A percentile compares a stretch with the other conserved stretches of the same genome.
phyloP scores from a whole-genome alignment of 2,797 vertebrate species.

The Rhincodon typus region DNA sequence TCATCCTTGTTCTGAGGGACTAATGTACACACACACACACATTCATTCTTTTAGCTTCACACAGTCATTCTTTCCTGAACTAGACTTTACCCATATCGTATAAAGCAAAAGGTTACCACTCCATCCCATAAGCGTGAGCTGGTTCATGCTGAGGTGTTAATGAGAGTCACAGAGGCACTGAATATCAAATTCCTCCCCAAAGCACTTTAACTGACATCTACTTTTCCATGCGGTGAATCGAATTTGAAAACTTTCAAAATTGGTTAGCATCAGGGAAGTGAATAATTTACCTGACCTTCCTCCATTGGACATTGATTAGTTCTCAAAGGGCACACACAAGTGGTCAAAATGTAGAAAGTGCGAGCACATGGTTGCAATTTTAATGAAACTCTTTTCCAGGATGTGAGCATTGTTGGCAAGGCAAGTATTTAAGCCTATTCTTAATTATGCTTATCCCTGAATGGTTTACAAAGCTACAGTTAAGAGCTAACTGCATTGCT shows the following conservation, averaged over 20 bases:
- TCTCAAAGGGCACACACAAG: not conserved
- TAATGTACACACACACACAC: too few species aligned
- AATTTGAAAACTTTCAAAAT: not conserved
- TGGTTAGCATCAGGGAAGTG: not conserved
- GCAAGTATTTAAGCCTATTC: not conserved
- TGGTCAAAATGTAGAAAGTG: not conserved
- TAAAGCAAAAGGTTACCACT: not conserved
- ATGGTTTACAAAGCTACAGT: too few species aligned
- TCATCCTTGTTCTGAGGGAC: too few species aligned
- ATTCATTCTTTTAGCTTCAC: not conserved
- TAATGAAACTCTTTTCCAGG: not conserved
- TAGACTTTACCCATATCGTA: not conserved
- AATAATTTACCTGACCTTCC: not conserved
- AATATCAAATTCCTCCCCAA: not conserved
- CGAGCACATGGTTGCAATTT: not conserved
- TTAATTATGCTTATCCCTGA: too few species aligned
- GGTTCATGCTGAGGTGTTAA: not conserved
- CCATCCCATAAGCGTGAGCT: not conserved
- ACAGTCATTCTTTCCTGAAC: not conserved
- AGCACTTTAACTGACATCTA: not conserved
- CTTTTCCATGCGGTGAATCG: not conserved
- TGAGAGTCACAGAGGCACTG: not conserved
- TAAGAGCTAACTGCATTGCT: too few species aligned
- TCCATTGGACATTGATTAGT: not conserved
- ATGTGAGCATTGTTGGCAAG: not conserved